phyloP scores from a whole-genome alignment of 1,140 invertebrate species.

The Aporrectodea caliginosa region DNA sequence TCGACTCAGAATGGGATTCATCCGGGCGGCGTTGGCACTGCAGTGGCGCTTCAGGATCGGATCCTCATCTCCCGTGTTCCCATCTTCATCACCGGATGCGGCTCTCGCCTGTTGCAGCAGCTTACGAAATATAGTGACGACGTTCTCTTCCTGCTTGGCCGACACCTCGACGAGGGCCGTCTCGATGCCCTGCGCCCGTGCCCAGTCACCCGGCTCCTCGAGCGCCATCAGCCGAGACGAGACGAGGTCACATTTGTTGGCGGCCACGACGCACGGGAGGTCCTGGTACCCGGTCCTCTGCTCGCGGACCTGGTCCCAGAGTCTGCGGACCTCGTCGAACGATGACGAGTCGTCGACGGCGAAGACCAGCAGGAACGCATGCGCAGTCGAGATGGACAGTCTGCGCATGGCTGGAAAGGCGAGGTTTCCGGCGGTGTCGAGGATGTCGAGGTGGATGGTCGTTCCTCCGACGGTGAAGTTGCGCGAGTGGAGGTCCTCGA shows the following conservation, averaged over 20 bases:
- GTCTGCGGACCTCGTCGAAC: slow-evolving; percentile 22
- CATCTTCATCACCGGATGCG: background rate
- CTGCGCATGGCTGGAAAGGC: slow-evolving; percentile 99
- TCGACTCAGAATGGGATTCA: background rate
- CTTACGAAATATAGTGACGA: background rate
- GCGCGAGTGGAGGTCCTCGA: slow-evolving; percentile 82
- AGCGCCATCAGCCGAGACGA: slow-evolving; percentile 10
- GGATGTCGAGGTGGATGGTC: slow-evolving; percentile 20
- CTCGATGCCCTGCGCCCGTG: background rate
- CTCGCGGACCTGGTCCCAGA: slow-evolving; percentile 15
- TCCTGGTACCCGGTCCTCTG: background rate
- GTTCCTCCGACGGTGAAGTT: slow-evolving; percentile 12
- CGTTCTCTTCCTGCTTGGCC: slow-evolving; percentile 14
- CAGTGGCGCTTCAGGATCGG: slow-evolving; percentile 5
- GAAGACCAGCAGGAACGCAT: slow-evolving; percentile 60
- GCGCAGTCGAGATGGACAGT: slow-evolving; percentile 90
- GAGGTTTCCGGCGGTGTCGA: slow-evolving; percentile 89
- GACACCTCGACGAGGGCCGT: slow-evolving; percentile 9
- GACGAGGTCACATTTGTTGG: slow-evolving; percentile 18
- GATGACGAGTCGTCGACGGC: slow-evolving; percentile 51
- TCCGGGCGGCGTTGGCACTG: slow-evolving; percentile 13
- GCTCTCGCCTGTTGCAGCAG: slow-evolving; percentile 13
- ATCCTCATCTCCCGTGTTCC: background rate
- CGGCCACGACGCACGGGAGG: slow-evolving; percentile 11
- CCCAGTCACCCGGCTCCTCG: slow-evolving; percentile 17